These are phyloP conservation scores for Ceratotherium simum DNA, from an alignment of 2,113 vertebrate species.

Conservation along the genomic window DNA sequence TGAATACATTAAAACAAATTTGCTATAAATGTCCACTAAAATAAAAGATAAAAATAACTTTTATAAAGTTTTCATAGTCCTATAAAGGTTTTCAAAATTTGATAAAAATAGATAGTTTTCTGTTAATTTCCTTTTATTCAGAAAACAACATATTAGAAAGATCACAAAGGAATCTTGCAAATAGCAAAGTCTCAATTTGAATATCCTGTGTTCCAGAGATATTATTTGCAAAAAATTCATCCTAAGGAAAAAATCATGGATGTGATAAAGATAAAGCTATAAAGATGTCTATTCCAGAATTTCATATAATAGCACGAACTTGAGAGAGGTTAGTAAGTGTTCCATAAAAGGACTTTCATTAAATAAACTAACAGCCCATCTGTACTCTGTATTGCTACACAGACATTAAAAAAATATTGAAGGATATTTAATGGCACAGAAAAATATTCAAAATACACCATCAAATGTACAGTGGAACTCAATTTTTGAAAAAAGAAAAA, in stretches of 20 bases:
- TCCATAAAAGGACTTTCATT: slow-evolving; percentile 6
- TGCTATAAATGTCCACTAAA: not conserved
- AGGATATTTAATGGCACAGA: not conserved
- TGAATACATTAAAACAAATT: not conserved
- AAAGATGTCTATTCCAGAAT: not conserved
- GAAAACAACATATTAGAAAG: not conserved
- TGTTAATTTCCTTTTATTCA: slow-evolving; percentile 7
- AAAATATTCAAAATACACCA: slow-evolving; percentile 12
- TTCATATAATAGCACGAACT: not conserved
- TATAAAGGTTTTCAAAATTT: not conserved
- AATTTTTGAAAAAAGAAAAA: not conserved
- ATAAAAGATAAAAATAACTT: not conserved
- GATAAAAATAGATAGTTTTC: not conserved
- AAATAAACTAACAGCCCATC: slow-evolving; percentile 39
- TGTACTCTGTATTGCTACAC: not conserved
- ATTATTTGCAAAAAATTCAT: slow-evolving; percentile 21
- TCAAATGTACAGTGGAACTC: not conserved
- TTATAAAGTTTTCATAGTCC: not conserved
- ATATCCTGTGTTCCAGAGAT: not conserved
- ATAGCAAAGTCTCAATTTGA: not conserved
- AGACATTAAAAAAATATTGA: slow-evolving; percentile 27
- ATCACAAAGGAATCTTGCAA: not conserved
- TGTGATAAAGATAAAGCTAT: not conserved
- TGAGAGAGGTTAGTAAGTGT: not conserved
- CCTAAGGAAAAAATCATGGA: slow-evolving; percentile 9